phyloP scores from a whole-genome alignment of 2,797 vertebrate genomes.

The Chelonia mydas region DNA sequence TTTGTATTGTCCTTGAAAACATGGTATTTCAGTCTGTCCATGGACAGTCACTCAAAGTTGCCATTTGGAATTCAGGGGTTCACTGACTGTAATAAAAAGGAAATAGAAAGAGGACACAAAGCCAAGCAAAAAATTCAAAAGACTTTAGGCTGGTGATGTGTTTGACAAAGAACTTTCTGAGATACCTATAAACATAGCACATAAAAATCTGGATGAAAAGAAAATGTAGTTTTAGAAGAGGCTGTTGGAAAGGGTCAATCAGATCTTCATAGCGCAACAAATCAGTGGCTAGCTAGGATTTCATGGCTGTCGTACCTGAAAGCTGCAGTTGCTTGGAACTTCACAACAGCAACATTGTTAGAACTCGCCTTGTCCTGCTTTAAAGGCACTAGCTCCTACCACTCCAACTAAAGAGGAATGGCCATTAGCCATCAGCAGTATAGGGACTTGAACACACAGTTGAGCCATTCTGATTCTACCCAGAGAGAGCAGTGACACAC shows the following conservation, averaged over 20 bases:
- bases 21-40: rapidly evolving
- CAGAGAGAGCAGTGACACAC: neutral
- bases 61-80: rapidly evolving
- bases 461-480: rapidly evolving
- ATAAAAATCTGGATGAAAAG: rapidly evolving
- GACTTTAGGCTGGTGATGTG: rapidly evolving
- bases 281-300: rapidly evolving
- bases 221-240: rapidly evolving
- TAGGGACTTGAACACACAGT: rapidly evolving
- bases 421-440: rapidly evolving
- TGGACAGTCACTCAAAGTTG: rapidly evolving
- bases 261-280: rapidly evolving
- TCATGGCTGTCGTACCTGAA: neutral
- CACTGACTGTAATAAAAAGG: neutral
- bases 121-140: rapidly evolving
- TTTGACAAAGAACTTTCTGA: neutral
- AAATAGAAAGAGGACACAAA: neutral
- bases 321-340: neutral
- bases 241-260: rapidly evolving
- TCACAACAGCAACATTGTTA: no score
- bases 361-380: neutral
- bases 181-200: rapidly evolving
- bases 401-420: rapidly evolving
- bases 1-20: rapidly evolving
- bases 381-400: rapidly evolving